Conservation (phyloP, 2,888 invertebrate species). For the Clivina fossor region DNA sequence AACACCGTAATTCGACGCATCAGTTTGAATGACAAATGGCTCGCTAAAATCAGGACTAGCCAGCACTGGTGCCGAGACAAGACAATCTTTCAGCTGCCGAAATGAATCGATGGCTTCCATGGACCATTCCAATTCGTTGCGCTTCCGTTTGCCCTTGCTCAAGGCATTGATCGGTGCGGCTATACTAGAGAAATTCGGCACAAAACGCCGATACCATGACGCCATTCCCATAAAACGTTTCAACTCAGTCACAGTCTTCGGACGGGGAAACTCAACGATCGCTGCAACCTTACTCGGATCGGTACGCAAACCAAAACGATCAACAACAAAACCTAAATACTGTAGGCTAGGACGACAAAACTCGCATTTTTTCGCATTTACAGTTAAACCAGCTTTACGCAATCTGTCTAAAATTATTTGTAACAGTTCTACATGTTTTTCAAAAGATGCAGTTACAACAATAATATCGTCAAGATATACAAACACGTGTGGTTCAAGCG, state of each 20-base stretch:
- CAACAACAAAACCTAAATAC: conserved; percentile 46
- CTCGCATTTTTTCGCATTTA: conserved; percentile 41
- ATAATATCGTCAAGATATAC: conserved; percentile 41
- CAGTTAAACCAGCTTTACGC: conserved; percentile 39
- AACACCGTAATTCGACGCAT: neutral
- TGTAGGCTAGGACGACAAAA: conserved; percentile 39
- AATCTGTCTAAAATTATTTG: conserved; percentile 36
- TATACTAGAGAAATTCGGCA: neutral
- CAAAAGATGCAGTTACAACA: conserved; percentile 43
- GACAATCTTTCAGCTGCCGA: neutral
- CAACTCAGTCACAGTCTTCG: neutral
- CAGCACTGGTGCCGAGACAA: neutral
- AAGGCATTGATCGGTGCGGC: neutral
- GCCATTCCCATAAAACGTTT: neutral
- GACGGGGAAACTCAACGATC: neutral
- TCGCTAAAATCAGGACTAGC: conserved; percentile 2
- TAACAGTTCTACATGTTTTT: conserved; percentile 36
- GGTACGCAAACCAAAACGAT: conserved; percentile 37
- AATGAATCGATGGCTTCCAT: neutral
- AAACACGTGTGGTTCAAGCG: conserved; percentile 39
- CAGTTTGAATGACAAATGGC: neutral
- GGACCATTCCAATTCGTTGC: neutral
- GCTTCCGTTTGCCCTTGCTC: neutral
- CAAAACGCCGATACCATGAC: conserved; percentile 1
- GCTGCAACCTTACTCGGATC: neutral